Base-by-base conservation (phyloP, 2,888 invertebrate species). In the Philopedon plagiatum region DNA sequence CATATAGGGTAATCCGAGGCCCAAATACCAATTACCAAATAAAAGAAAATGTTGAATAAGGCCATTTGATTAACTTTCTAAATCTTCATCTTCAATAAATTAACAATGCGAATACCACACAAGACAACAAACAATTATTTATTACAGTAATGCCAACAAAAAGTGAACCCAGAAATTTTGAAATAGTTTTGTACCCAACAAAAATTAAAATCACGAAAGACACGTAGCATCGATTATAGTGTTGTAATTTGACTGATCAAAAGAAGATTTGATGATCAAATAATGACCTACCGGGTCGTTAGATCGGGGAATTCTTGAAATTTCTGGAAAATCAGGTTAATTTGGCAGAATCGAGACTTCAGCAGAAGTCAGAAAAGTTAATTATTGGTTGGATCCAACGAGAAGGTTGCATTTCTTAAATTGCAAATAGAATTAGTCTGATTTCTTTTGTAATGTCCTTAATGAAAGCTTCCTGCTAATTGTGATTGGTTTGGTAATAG, bases 271-370 rank as follows among this genome's bases (percentile, higher is more conserved):
- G 69, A 69, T 69, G 63, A 69, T 63, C 62, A 63, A 56, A 63
- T 44, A 69, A 69, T 56, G 46, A 69, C 60, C 44, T 19, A 21
- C 9, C 49, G 19, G 32, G 41, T 68, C 61, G 56, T 68, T 68
- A 68, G 54, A 54, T 23, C 54, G 9, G 61, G 19, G 51, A 54
- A 63, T 63, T 51, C 51, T 63, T 63, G 54, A 63, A 37, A 51
- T 63, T 63, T 69, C 54, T 62, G 44, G 44, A 56, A 62, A 69
- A 62, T 61, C 56, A 44, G 62, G 62, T 56, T 69, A 69, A 69
- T 69, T 62, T 54, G 15, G 15, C 15, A 5, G 18, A 54, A 29
- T 54, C 29, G 29, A 29, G 51, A n/a, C 7, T 29, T 15, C 5
- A 29, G 21, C 46, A 63, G 62, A 69, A 63, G 62, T 62, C 54